Evolutionary conservation across 2,888 invertebrate genomes (phyloP).

Genomic region (Mesorhabditis belari): DNA sequence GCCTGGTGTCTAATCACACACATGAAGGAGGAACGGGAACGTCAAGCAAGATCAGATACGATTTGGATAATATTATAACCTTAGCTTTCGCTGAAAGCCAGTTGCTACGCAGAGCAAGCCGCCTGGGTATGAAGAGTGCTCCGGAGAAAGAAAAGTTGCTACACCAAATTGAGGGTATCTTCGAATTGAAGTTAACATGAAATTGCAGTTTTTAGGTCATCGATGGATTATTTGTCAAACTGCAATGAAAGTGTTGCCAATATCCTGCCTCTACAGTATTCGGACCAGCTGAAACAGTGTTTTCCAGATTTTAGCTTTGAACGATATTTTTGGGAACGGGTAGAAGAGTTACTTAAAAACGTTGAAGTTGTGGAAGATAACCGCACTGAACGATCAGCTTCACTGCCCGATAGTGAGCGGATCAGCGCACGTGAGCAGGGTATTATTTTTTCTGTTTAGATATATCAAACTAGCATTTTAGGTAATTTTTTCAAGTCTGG

Average conservation of each 20-base stretch:
- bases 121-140: slow-evolving; percentile 78
- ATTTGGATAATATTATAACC: slow-evolving; percentile 49
- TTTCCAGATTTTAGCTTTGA: not conserved
- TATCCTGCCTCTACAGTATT: slow-evolving; percentile 73
- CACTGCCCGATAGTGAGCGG: slow-evolving; percentile 69
- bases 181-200: no score
- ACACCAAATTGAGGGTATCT: slow-evolving; percentile 66
- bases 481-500: slow-evolving; percentile 83
- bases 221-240: slow-evolving; percentile 54
- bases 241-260: no score
- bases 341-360: slow-evolving; percentile 11
- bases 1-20: slow-evolving; percentile 80
- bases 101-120: slow-evolving; percentile 79
- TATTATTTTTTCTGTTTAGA: not conserved
- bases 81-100: slow-evolving; percentile 69
- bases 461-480: no score
- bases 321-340: slow-evolving; percentile 7
- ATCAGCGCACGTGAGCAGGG: slow-evolving; percentile 70
- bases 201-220: no score
- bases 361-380: slow-evolving; percentile 72
- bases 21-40: slow-evolving; percentile 21
- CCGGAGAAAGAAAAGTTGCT: slow-evolving; percentile 76
- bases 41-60: slow-evolving; percentile 7
- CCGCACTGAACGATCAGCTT: slow-evolving; percentile 57
- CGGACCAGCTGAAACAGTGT: slow-evolving; percentile 60